Base-by-base conservation (phyloP, 2,797 vertebrate genomes). In the Amniataba percoides region DNA sequence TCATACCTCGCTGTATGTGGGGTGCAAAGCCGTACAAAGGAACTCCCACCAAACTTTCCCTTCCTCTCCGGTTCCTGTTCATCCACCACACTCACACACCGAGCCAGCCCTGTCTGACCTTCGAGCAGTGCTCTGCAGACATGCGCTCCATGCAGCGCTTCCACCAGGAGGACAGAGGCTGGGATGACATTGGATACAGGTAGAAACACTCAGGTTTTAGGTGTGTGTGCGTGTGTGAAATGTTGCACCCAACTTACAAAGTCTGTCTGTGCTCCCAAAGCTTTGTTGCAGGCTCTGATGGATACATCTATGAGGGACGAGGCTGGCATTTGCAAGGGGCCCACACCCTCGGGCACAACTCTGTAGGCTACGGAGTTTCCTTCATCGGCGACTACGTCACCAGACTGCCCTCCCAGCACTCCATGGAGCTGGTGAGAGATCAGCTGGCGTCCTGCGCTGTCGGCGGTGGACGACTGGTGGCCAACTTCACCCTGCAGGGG, bases 111-210 rank as follows among this genome's bases (percentile, higher is more conserved):
- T 98, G 98, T 49, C 83, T 83, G 23, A 91, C 82, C 88, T 97
- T 98, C 40, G 0, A 85, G 12, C 55, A 89, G 57, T 98, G 97
- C 6, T 82, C 96, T 0, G 81, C 40, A 0, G 80, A 95, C 91
- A 97, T 98, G 97, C 94, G 96, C 46, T 78, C 93, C 84, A 97
- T 98, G 95, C 98, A 98, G 80, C 88, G 58, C 18, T 99, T 95
- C 93, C 98, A 98, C 88, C 97, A 99, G 87, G 88, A 95, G 0
- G 87, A 77, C 0, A 83, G 89, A 0, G 94, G 92, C 69, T 98
- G 97, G 98, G 92, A 95, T 0, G 97, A 99, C 93, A 97, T 99
- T 0, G 97, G 97, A 25, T 99, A 99, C 94, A 99, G 96, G 97
- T 97, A 77, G 46, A 40, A 4, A 5, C 23, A 34, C 16, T 15